These are phyloP conservation scores for Pelagia noctiluca DNA, from an alignment of 30 jellyfish, hydroid and myxozoan genomes.

Conservation along the genomic window DNA sequence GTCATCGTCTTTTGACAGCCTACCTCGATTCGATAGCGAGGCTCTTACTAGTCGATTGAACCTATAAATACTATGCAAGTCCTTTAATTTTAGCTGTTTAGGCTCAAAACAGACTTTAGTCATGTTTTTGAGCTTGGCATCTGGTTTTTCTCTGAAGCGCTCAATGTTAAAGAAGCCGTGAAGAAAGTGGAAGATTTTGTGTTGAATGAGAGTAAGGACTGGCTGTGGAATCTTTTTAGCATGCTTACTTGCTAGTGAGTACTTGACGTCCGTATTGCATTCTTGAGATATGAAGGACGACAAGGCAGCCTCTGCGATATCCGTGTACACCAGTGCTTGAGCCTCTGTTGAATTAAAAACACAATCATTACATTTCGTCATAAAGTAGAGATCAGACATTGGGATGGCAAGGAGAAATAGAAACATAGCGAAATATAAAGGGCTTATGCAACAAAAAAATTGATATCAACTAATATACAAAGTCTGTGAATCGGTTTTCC, in stretches of 20 bases:
- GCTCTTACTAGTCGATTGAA: constrained; percentile 78
- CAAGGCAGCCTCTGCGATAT: constrained; percentile 77
- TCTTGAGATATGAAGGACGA: constrained; percentile 92
- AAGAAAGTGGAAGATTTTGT: constrained; percentile 57
- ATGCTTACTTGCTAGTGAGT: constrained; percentile 71
- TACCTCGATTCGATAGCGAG: constrained; percentile 62
- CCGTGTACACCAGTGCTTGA: constrained; percentile 65
- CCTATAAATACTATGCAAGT: constrained; percentile 55
- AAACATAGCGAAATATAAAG: no score
- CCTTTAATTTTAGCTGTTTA: constrained; percentile 41
- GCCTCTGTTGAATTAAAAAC: constrained; percentile 14
- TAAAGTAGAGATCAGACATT: no score
- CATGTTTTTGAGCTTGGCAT: constrained; percentile 45
- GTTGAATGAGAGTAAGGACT: constrained; percentile 26
- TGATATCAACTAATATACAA: no score
- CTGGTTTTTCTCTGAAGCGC: constrained; percentile 53
- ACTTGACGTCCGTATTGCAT: constrained; percentile 87
- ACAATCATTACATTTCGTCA: no score
- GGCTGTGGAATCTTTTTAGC: constrained; percentile 62
- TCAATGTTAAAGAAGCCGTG: constrained; percentile 79
- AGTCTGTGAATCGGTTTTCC: no score
- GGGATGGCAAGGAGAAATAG: background rate
- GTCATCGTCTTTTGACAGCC: constrained; percentile 20
- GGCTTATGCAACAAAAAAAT: no score
- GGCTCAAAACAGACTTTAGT: constrained; percentile 94